phyloP scores from a whole-genome alignment of 2,888 invertebrate species.

The Leucophora obtusa region DNA sequence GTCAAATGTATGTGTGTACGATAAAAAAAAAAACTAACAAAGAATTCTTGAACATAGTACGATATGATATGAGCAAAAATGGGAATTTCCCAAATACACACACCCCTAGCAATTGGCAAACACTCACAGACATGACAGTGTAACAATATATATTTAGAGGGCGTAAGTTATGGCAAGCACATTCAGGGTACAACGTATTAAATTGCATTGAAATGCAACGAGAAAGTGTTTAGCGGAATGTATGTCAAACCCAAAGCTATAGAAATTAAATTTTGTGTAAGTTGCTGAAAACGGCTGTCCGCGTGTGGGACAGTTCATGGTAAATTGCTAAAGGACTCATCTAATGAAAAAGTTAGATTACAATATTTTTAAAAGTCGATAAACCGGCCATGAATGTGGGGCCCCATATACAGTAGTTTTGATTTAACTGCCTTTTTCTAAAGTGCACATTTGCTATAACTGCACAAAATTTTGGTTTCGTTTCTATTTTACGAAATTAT shows the following conservation, averaged over 20 bases:
- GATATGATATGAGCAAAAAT: slow-evolving; percentile 54
- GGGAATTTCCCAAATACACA: slow-evolving; percentile 38
- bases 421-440: too few species aligned
- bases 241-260: slow-evolving; percentile 26
- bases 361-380: too few species aligned
- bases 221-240: slow-evolving; percentile 57
- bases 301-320: slow-evolving; percentile 21
- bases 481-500: too few species aligned
- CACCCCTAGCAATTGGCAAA: slow-evolving; percentile 6
- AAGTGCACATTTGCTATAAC: too few species aligned
- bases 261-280: slow-evolving; percentile 11
- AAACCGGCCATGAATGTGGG: too few species aligned
- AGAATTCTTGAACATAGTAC: slow-evolving; percentile 45
- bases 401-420: too few species aligned
- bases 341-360: too few species aligned
- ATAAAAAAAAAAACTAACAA: slow-evolving; percentile 30
- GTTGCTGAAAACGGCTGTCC: slow-evolving; percentile 1
- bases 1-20: not conserved
- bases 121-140: slow-evolving; percentile 9
- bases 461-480: too few species aligned
- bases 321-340: too few species aligned
- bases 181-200: slow-evolving; percentile 14
- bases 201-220: slow-evolving; percentile 46
- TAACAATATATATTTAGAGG: slow-evolving; percentile 29
- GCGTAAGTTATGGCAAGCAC: slow-evolving; percentile 32